A percentile compares a stretch with the other conserved stretches of the same genome.
Conservation (phyloP, 1,140 invertebrate species). For the Semibalanus balanoides region DNA sequence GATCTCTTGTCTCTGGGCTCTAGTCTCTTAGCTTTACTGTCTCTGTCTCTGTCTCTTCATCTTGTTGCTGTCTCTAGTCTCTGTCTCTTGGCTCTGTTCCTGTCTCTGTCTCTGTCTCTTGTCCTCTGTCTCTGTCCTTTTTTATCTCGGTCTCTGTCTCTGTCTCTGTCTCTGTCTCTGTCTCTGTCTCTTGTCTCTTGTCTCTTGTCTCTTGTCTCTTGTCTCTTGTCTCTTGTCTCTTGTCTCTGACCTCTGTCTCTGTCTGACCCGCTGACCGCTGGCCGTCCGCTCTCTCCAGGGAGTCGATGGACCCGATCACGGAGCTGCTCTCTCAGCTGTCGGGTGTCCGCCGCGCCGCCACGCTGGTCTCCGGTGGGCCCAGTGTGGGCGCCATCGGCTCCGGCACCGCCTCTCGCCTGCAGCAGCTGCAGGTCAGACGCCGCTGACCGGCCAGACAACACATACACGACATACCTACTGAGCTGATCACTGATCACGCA, state of each 20-base stretch:
- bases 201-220: too few species aligned
- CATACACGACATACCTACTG: too few species aligned
- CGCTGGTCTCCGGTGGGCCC: slow-evolving; percentile 15
- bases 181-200: too few species aligned
- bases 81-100: not conserved
- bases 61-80: not conserved
- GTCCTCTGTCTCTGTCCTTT: too few species aligned
- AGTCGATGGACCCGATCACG: slow-evolving; percentile 85
- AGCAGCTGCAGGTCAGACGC: slow-evolving; percentile 26
- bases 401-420: slow-evolving; percentile 26
- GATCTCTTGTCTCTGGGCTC: not conserved
- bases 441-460: too few species aligned
- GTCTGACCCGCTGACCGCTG: slow-evolving; percentile 18
- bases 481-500: too few species aligned
- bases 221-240: not conserved
- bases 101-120: not conserved
- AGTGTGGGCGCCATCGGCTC: slow-evolving; percentile 8
- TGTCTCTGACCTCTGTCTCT: not conserved
- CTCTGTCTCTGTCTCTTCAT: not conserved
- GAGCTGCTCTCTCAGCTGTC: slow-evolving; percentile 84
- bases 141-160: not conserved
- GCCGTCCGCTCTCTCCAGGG: slow-evolving; percentile 37
- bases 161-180: too few species aligned
- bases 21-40: too few species aligned
- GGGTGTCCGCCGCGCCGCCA: slow-evolving; percentile 53